Evolutionary conservation across 2,888 invertebrate species (phyloP), one percentile per base, ranked within the genome.

Genomic region (Dinocampus coccinellae): DNA sequence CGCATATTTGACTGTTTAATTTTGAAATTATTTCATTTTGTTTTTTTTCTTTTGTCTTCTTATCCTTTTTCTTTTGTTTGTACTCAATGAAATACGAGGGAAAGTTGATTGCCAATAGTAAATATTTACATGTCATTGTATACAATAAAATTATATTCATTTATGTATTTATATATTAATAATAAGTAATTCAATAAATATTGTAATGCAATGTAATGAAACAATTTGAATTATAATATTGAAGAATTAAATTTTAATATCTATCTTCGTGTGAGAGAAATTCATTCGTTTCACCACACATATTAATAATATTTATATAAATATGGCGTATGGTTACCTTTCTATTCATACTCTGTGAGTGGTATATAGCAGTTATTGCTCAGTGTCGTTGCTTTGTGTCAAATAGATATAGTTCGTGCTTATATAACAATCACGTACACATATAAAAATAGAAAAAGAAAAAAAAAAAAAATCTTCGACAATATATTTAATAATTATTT

Each of bases 31-130:
- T 29, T 4, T 29, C 29, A 29, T 4, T 29, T 29, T 29, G 3
- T 29, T 29, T 29, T 29, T 29, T n/a, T n/a, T n/a, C n/a, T n/a
- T n/a, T n/a, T n/a, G n/a, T n/a, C n/a, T n/a, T n/a, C n/a, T n/a
- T n/a, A n/a, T n/a, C n/a, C n/a, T 70, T 64, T 42, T 55, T 70
- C 58, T 42, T 39, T 55, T 52, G 58, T 70, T 70, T 34, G 60
- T 65, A 65, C 64, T 65, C 47, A 52, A 65, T 22, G 70, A 42
- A 70, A 34, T 26, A 9, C 42, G n/a, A n/a, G 70, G 57, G 70
- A 70, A 70, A 70, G 70, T 65, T 70, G 63, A 22, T 22, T 9
- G 34, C 42, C 52, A n/a, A 66, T 16, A 26, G 26, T 55, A 7
- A n/a, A 55, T 34, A 20, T 58, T 52, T 62, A 36, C 36, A 57